A percentile compares a stretch with the other conserved stretches of the same genome.
Conservation (phyloP, 23 tunicate genomes). For the Corella eumyota region DNA sequence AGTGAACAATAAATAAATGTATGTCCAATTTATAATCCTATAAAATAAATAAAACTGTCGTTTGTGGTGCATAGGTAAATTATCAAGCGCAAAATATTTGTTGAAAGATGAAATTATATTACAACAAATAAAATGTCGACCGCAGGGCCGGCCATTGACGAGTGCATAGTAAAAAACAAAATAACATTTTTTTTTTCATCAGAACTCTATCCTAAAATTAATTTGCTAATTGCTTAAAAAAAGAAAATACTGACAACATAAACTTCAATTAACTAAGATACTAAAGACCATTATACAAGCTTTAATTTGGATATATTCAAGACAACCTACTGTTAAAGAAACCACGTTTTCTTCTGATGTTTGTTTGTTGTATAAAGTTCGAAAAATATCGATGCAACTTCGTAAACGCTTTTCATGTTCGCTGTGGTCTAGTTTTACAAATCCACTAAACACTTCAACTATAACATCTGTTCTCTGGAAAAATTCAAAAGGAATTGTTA, state of each 20-base stretch:
- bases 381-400: conserved; percentile 23
- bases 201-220: neutral
- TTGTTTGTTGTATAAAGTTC: conserved; percentile 10
- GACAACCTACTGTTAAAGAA: neutral
- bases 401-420: conserved; percentile 36
- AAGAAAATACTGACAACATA: neutral
- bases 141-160: no score
- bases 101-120: no score
- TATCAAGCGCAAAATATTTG: no score
- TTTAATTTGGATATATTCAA: no score
- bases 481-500: conserved; percentile 2
- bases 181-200: neutral
- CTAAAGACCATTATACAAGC: no score
- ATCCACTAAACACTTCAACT: conserved; percentile 29
- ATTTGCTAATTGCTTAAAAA: neutral
- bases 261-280: no score
- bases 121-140: no score
- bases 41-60: no score
- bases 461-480: conserved; percentile 43
- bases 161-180: neutral
- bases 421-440: conserved; percentile 14
- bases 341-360: conserved; percentile 6
- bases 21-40: no score
- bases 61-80: no score
- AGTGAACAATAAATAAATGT: no score